Evolutionary conservation across 2,797 vertebrate genomes (phyloP), one percentile per base, ranked within the genome.

Genomic region (Philypnodon macrostomus): DNA sequence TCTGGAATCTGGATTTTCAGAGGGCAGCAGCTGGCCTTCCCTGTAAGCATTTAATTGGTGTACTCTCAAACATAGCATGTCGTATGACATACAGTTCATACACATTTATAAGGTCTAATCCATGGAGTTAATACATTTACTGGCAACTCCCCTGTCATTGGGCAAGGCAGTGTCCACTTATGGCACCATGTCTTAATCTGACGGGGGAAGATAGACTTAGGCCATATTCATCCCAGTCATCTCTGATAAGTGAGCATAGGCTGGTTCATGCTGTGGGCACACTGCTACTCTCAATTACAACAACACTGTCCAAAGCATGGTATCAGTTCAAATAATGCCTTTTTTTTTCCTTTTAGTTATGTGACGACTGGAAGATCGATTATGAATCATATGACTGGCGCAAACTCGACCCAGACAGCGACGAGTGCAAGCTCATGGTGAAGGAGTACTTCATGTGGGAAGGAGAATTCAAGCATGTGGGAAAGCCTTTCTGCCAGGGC

Each of bases 361-460:
- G 69, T 42, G 53, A 75, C 0, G 95, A 95, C 77, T 97, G 95
- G 95, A 92, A 95, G 86, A 92, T 96, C 19, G 94, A 97, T 75
- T 97, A 95, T 0, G 93, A 97, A 73, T 98, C 95, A 0, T 97
- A 97, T 18, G 84, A 77, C 1, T 97, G 95, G 95, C 88, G 92
- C 61, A 96, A 95, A 81, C 77, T 97, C 86, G 88, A 94, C 49
- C 77, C 89, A 1, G 59, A 90, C 54, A 94, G 90, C 0, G 90
- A 93, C 31, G 94, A 95, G 70, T 90, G 93, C 80, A 92, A 92
- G 83, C 93, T 87, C 21, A 87, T 95, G 88, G 92, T 95, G 30
- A 92, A 93, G 79, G 94, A 96, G 68, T 96, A 96, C 85, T 94
- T 94, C 65, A 75, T 87, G 55, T 95, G 94, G 94, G 94, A 95